Evolutionary conservation across 2,888 invertebrate species (phyloP), one percentile per base, ranked within the genome.

Genomic region (Heliconius ethilla): DNA sequence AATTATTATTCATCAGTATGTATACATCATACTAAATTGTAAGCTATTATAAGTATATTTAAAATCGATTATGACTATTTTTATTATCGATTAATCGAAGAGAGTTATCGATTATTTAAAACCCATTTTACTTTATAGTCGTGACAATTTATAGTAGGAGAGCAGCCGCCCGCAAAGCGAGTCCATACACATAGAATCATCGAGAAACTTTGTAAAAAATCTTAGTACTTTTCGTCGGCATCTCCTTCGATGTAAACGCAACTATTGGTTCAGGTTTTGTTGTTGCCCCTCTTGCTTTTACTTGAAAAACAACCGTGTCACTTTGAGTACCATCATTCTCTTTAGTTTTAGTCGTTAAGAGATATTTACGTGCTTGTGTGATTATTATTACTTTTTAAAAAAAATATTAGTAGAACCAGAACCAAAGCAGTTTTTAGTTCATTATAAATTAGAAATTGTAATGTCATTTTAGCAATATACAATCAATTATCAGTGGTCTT

Each of bases 231-330:
- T 84, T 83, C 79, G 78, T 81, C 82, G 78, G 83, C 82, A 80
- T 81, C 83, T 79, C 82, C 84, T 81, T 83, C 83, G 81, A 76
- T 80, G 81, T 79, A 81, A 79, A 83, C 78, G 79, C 79, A 79
- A 82, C 83, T 87, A 87, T 85, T 87, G 83, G 86, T 89, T 92
- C 92, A 91, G 87, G 89, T 89, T 91, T 92, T 91, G 90, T 87
- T 88, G 89, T 83, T 81, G 91, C 89, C 89, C 89, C 91, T 89
- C 92, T 92, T 92, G 89, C 86, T 84, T 90, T 90, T 91, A 92
- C 93, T 93, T 93, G 92, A 92, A 92, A 91, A 89, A 91, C 84
- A 91, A 92, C 76, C 80, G 79, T 79, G 75, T 78, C 76, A 81
- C 76, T 79, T 82, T 82, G 59, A 79, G 70, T 81, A 80, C 76